Percentiles rank a stretch among this genome's conserved stretches.
Evolutionary conservation across 1,140 invertebrate species (phyloP).

Genomic region (Aphidius gifuensis): DNA sequence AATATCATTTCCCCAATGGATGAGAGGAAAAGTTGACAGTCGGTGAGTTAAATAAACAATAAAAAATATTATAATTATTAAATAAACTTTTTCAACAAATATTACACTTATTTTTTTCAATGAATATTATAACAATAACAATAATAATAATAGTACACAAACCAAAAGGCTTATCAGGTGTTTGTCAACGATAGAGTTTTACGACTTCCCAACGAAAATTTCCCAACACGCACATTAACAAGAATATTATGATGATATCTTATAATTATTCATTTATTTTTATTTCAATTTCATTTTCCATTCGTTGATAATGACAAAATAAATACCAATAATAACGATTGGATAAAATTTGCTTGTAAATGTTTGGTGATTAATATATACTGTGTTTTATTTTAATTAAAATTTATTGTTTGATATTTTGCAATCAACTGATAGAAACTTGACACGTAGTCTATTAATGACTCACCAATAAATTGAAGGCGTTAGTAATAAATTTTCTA

Average conservation of each 20-base stretch:
- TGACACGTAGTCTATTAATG: not conserved
- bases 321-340: no score
- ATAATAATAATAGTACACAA: not conserved
- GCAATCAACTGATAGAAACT: no score
- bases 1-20: conserved; percentile 61
- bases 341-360: not conserved
- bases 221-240: no score
- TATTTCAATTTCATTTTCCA: no score
- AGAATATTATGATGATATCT: no score
- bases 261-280: no score
- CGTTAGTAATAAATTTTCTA: not conserved
- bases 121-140: not conserved
- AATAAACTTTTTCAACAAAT: not conserved
- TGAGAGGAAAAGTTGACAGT: conserved; percentile 55
- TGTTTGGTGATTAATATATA: not conserved
- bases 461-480: conserved; percentile 1
- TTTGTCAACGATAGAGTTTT: no score
- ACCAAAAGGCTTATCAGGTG: not conserved
- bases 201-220: no score
- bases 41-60: conserved; percentile 34
- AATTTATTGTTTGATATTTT: no score
- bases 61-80: not conserved
- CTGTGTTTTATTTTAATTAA: no score
- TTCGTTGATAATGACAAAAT: no score
- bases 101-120: not conserved